Percentiles rank a stretch among this genome's conserved stretches.
Evolutionary conservation across 2,888 invertebrate genomes (phyloP).

Genomic region (Parochlus steinenii): DNA sequence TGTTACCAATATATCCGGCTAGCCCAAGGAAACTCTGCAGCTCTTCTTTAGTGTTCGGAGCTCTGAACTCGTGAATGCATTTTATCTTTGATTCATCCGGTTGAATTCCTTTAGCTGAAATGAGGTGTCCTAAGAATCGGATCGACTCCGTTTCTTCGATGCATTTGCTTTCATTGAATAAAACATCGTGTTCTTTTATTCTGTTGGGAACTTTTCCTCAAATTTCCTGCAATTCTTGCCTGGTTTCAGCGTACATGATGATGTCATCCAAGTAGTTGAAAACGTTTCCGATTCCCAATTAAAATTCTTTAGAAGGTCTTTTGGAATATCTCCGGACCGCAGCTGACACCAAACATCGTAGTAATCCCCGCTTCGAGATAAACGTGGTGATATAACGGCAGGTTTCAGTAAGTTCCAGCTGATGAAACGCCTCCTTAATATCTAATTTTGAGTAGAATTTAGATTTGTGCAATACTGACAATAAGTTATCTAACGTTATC

Average conservation of each 20-base stretch:
- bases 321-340: constrained; percentile 29
- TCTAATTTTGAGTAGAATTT: constrained; percentile 21
- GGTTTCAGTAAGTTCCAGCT: constrained; percentile 20
- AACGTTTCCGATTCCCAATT: constrained; percentile 19
- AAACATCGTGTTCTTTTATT: constrained; percentile 13
- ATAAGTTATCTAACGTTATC: constrained; percentile 18
- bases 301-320: constrained; percentile 24
- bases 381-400: constrained; percentile 25
- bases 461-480: constrained; percentile 16
- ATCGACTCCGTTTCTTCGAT: neutral
- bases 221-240: constrained; percentile 19
- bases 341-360: constrained; percentile 25
- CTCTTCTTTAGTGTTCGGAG: constrained; percentile 17
- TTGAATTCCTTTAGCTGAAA: constrained; percentile 18
- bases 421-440: constrained; percentile 23
- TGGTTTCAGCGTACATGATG: constrained; percentile 19
- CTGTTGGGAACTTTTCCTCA: constrained; percentile 15
- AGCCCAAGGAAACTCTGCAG: too few relatives aligned
- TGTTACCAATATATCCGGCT: too few relatives aligned
- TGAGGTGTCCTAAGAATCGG: constrained; percentile 1
- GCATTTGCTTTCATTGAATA: constrained; percentile 17
- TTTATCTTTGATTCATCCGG: constrained; percentile 18
- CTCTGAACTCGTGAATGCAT: constrained; percentile 16
- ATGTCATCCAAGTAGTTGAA: constrained; percentile 26
- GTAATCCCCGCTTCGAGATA: constrained; percentile 22